Base-by-base conservation (phyloP, 2,797 vertebrate genomes). In the Epinephelus malabaricus region DNA sequence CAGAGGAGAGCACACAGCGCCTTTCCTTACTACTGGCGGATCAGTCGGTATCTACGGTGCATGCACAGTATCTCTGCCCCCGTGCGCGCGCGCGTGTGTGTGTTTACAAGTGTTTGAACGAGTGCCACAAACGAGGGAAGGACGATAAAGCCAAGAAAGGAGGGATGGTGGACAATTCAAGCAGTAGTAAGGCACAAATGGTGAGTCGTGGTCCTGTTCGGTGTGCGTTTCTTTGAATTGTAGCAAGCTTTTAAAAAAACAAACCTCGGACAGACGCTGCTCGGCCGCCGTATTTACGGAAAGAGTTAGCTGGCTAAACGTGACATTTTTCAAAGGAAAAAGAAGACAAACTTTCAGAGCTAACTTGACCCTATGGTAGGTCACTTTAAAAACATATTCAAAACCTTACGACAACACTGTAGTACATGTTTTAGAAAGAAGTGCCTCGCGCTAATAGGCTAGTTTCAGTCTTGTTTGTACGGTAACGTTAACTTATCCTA, bases 131-230 rank as follows among this genome's bases (percentile, higher is more conserved):
- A 88, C 88, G 89, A 92, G 91, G 87, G 87, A 88, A 84, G 84
- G 76, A 89, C 88, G 90, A 85, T 73, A 83, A 82, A 84, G 59
- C 75, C 83, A 27, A 89, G 81, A 87, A 89, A 93, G 91, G 92
- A 96, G 96, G 95, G 94, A 96, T 96, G 95, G 95, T 96, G 93
- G 96, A 96, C 86, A 96, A 96, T 78, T 95, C 95, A 82, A 90
- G 93, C 91, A 93, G 94, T 65, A 94, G 94, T 85, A 95, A 95
- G 92, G 92, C 95, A 61, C 95, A 96, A 84, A 96, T 95, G 95
- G 96, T 96, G 94, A 96, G 95, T 93, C 61, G 61, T 27, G 78
- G 43, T 84, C 67, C 47, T 49, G 63, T 43, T 59, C 13, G 64
- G 76, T 65, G 55, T 67, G 25, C 4, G 0, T 40, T 23, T 30